Base-by-base conservation (phyloP, 2,797 vertebrate genomes). In the Siniperca obscura region DNA sequence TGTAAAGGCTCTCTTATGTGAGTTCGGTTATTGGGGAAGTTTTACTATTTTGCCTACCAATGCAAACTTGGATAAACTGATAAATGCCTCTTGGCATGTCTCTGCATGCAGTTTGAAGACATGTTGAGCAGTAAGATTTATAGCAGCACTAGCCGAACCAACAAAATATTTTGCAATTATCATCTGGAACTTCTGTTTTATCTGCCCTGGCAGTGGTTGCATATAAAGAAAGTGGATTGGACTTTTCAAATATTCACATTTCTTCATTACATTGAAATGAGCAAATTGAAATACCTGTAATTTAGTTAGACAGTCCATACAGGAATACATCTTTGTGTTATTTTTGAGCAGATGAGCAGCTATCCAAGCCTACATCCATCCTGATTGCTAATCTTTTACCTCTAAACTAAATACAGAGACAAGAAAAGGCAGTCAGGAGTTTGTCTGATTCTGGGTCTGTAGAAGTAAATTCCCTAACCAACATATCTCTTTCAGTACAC, bases 401-500 rank as follows among this genome's bases (percentile, higher is more conserved):
- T 53, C 71, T 42, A 44, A 78, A 75, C 34, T 61, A 44, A 42
- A 74, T 55, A 19, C 40, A 80, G 52, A 84, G 52, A 56, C 8
- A 59, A 65, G 56, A 71, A 68, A 56, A 64, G 42, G 44, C 69
- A 53, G 21, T 44, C 73, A 48, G 57, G 68, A 19, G 40, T 67
- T 60, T 61, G 17, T 77, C 27, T 85, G 78, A 70, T 67, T 81
- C 27, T 6, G 17, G 5, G 27, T 82, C 34, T 65, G n/a, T 17
- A n/a, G 72, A 83, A 71, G 46, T 50, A 25, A 61, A 71, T 88
- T 84, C 68, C 66, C 69, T 14, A 21, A 73, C 68, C 62, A n/a
- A 36, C 52, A 14, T 72, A 80, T 92, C 75, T 48, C 52, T 83
- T 86, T 82, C 84, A 84, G 68, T 17, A 72, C 75, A 79, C 40